These are phyloP conservation scores for Potorous gilbertii DNA, from an alignment of 2,797 vertebrate genomes.

Conservation along the genomic window DNA sequence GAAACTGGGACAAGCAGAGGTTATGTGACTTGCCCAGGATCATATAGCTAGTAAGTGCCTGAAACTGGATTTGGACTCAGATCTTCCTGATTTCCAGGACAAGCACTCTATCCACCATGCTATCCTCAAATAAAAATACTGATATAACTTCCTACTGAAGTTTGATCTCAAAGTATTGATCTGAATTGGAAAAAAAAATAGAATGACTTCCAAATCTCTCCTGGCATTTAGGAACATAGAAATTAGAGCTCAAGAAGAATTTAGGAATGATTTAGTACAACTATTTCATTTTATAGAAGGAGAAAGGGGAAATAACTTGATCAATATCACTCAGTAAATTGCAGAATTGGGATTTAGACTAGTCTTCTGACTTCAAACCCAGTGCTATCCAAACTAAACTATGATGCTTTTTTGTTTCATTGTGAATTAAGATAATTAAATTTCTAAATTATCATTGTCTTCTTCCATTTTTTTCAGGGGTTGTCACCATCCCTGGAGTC, in stretches of 20 bases:
- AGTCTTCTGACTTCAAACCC: not conserved
- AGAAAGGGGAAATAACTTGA: not conserved
- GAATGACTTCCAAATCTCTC: not conserved
- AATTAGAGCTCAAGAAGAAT: not conserved
- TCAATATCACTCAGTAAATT: not conserved
- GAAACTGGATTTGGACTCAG: not conserved
- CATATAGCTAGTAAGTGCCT: not conserved
- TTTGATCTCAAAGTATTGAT: not conserved
- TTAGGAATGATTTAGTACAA: not conserved
- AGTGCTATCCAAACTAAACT: not conserved
- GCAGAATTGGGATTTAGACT: not conserved
- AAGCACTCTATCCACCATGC: not conserved
- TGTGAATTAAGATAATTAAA: not conserved
- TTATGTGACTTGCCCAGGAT: not conserved
- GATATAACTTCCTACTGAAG: not conserved
- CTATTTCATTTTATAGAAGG: not conserved
- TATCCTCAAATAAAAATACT: not conserved
- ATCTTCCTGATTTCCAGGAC: not conserved
- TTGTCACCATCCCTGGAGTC: constrained; percentile 87
- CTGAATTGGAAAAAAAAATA: not conserved
- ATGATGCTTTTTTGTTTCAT: not conserved
- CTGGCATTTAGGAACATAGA: not conserved
- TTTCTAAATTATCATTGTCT: not conserved
- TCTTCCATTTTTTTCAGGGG: constrained; percentile 76
- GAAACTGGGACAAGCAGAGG: not conserved